Base-by-base conservation (phyloP, 1,140 invertebrate species). In the Eriocheir sinensis region DNA sequence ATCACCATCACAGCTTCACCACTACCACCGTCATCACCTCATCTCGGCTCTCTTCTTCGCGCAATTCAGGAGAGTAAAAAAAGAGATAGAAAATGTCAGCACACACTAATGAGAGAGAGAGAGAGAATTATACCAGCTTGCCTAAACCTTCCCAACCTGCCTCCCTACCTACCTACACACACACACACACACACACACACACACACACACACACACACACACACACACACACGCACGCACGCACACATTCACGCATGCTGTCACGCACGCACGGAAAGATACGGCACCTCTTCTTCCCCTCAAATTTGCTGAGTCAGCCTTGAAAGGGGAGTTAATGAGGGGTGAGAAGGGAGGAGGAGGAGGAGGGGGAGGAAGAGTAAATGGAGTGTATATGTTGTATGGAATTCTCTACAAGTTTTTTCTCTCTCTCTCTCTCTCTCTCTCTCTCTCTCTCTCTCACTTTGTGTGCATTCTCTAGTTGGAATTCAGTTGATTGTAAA, bases 121-220 rank as follows among this genome's bases (percentile, higher is more conserved):
- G n/a, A n/a, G n/a, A n/a, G n/a, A n/a, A n/a, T n/a, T n/a, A n/a
- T n/a, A n/a, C n/a, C n/a, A n/a, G n/a, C n/a, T n/a, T n/a, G n/a
- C n/a, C n/a, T n/a, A n/a, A n/a, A n/a, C n/a, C n/a, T n/a, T n/a
- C n/a, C n/a, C n/a, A n/a, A n/a, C n/a, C n/a, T n/a, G n/a, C n/a
- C n/a, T n/a, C n/a, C 32, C 17, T 30, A 85, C 32, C 17, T 30
- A 85, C 32, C 17, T 30, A 85, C 32, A 85, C 81, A 85, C 32
- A 85, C 32, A 85, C 81, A 85, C 32, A 85, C 32, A 85, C 32
- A 85, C 32, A 85, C 81, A 85, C 32, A 85, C 32, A 34, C 32
- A 85, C 32, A 85, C 81, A 85, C 81, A 85, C 81, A 85, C 81
- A 85, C 81, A 85, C 81, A 85, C 81, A 85, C 81, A 85, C 81